phyloP scores from a whole-genome alignment of 2,113 vertebrate species.

The Saccopteryx leptura region DNA sequence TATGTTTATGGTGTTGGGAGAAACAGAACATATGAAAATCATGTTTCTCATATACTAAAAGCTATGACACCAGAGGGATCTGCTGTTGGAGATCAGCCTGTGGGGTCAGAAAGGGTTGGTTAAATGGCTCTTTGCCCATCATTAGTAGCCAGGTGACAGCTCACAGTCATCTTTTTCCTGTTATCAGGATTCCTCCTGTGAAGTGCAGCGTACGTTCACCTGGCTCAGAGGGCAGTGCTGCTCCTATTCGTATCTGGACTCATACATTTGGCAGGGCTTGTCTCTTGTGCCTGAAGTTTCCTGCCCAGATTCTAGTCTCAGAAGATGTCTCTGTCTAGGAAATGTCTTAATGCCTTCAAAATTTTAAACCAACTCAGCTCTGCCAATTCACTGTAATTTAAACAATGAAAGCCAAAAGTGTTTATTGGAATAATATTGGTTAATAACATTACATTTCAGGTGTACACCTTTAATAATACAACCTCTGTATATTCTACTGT shows the following conservation, averaged over 20 bases:
- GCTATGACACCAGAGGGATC: background rate
- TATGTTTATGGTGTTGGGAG: background rate
- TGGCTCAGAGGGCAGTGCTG: background rate
- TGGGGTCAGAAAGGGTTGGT: background rate
- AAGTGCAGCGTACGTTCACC: background rate
- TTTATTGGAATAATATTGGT: background rate
- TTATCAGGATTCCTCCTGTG: background rate
- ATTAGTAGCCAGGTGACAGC: background rate
- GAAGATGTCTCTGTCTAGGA: background rate
- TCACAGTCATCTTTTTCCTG: background rate
- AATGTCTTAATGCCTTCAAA: background rate
- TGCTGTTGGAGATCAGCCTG: background rate
- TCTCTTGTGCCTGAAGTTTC: background rate
- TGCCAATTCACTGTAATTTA: slow-evolving; percentile 26
- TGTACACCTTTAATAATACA: background rate
- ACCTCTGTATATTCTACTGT: too few relatives aligned
- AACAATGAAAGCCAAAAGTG: background rate
- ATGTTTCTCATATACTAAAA: background rate
- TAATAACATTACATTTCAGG: background rate
- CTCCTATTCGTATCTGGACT: background rate
- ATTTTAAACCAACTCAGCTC: slow-evolving; percentile 7
- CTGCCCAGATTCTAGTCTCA: background rate
- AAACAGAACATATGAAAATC: background rate
- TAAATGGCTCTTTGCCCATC: background rate
- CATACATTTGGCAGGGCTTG: background rate